These are phyloP conservation scores for Chlamydotis undulata DNA, from an alignment of 2,113 vertebrate genomes.

Conservation along the genomic window DNA sequence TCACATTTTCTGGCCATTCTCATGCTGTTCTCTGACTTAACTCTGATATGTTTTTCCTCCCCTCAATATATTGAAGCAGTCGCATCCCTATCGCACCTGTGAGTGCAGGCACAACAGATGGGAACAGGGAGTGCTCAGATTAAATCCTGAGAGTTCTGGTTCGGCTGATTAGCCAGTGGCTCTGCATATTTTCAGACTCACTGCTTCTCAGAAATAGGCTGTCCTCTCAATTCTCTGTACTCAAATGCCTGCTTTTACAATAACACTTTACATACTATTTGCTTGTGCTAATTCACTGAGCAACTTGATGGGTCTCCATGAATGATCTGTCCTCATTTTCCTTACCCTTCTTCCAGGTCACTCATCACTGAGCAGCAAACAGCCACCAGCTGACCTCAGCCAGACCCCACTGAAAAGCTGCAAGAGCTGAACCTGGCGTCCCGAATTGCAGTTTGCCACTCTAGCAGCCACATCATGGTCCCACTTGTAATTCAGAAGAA, in stretches of 20 bases:
- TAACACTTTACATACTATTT: not conserved
- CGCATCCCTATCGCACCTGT: rapidly evolving
- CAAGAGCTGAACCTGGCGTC: not conserved
- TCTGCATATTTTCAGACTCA: not conserved
- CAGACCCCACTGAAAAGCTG: not conserved
- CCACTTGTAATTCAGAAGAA: not conserved
- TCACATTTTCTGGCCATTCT: not conserved
- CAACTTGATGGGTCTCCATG: not conserved
- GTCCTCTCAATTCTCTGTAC: not conserved
- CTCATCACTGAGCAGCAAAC: not conserved
- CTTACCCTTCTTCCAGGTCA: not conserved
- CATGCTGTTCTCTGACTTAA: not conserved
- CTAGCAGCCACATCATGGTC: not conserved
- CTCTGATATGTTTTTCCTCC: not conserved
- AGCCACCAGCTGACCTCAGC: not conserved
- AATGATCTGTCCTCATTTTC: not conserved
- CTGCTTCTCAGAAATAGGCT: not conserved
- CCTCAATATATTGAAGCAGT: not conserved
- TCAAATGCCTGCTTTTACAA: not conserved
- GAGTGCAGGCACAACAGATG: rapidly evolving
- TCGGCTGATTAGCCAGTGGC: not conserved
- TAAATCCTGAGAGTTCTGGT: not conserved
- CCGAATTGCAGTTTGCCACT: not conserved
- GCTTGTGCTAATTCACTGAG: not conserved
- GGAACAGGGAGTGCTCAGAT: not conserved